phyloP scores from a whole-genome alignment of 2,797 vertebrate genomes.

The Hirundo rustica region DNA sequence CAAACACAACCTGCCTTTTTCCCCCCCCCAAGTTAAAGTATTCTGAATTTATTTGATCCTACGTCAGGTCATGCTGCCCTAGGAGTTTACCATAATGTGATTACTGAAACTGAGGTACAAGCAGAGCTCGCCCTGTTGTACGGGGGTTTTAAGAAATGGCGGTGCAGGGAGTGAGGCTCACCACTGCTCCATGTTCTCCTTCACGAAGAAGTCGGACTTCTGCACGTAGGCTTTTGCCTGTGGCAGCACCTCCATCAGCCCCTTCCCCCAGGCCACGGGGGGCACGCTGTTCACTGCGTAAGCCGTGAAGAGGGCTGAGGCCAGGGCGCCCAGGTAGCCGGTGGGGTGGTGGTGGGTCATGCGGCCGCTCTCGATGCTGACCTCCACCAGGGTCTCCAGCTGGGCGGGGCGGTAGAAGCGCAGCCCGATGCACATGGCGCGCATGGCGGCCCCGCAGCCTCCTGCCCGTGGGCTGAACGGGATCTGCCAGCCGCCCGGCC shows the following conservation, averaged over 20 bases:
- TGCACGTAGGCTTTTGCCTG: conserved; percentile 72
- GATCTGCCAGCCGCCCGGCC: conserved; percentile 62
- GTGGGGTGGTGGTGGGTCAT: conserved; percentile 87
- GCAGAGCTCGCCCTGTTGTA: fast-evolving
- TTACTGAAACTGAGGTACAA: neutral
- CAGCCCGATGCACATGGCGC: conserved; percentile 84
- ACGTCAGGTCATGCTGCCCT: neutral
- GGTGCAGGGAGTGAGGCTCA: neutral
- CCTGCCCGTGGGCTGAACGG: conserved; percentile 69
- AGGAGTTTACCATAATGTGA: neutral
- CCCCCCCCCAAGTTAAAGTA: neutral
- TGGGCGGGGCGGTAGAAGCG: conserved; percentile 70
- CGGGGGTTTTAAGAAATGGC: fast-evolving
- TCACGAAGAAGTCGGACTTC: conserved; percentile 63
- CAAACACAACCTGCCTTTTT: neutral
- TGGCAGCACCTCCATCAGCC: conserved; percentile 74
- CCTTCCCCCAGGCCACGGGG: conserved; percentile 75
- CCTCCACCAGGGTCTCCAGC: conserved; percentile 69
- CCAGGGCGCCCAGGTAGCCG: conserved; percentile 80
- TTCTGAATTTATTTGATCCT: neutral
- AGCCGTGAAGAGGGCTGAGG: conserved; percentile 79
- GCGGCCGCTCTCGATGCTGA: conserved; percentile 83
- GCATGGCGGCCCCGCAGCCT: conserved; percentile 84
- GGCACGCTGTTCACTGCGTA: conserved; percentile 72
- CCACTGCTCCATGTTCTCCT: conserved; percentile 80